A percentile compares a stretch with the other conserved stretches of the same genome.
Conservation (phyloP, 2,888 invertebrate species). For the Athalia circularis region DNA sequence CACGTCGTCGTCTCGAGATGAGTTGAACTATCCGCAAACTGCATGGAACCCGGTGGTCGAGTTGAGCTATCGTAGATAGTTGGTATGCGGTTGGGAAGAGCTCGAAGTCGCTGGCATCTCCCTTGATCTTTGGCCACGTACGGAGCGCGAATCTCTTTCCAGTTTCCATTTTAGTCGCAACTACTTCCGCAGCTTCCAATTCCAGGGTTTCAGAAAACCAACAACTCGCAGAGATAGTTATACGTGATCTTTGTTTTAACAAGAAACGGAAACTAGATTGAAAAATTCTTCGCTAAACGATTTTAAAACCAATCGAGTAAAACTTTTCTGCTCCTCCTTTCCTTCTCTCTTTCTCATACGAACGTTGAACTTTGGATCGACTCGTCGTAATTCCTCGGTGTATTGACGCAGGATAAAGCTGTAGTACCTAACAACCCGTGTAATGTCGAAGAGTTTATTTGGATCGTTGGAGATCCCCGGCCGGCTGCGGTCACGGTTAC, state of each 20-base stretch:
- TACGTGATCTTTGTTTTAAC: constrained; percentile 21
- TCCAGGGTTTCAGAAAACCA: constrained; percentile 1
- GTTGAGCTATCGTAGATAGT: constrained; percentile 6
- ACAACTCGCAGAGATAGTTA: background rate
- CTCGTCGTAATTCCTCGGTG: background rate
- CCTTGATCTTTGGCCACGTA: constrained; percentile 40
- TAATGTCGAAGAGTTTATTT: constrained; percentile 54
- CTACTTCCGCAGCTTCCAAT: constrained; percentile 59
- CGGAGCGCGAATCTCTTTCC: constrained; percentile 51
- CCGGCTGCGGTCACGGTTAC: constrained; percentile 36
- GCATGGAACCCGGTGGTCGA: background rate
- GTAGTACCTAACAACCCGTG: constrained; percentile 50
- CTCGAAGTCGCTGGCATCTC: constrained; percentile 25
- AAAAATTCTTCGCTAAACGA: background rate
- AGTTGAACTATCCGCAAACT: background rate
- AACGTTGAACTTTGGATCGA: constrained; percentile 14
- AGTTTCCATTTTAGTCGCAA: constrained; percentile 67
- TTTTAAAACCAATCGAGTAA: background rate
- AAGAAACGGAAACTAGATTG: background rate
- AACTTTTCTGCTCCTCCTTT: background rate
- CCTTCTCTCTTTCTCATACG: background rate
- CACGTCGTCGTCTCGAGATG: constrained; percentile 9
- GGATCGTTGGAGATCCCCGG: constrained; percentile 44
- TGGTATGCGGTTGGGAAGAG: constrained; percentile 37
- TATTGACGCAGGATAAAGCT: constrained; percentile 7